phyloP scores from a whole-genome alignment of 2,797 vertebrate species.

The Etheostoma nigrum region DNA sequence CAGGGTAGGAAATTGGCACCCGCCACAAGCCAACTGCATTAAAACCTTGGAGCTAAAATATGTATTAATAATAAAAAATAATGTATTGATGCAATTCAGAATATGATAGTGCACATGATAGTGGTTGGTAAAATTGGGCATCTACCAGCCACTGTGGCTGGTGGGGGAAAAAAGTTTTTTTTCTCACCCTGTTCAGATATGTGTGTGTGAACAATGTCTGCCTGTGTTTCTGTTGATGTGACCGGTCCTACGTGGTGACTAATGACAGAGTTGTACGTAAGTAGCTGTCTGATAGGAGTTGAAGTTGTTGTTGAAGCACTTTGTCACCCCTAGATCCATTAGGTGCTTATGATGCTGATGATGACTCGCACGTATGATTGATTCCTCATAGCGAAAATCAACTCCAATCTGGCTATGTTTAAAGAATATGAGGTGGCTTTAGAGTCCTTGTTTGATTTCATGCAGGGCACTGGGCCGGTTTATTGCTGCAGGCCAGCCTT shows the following conservation, averaged over 20 bases:
- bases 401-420: constrained; percentile 48
- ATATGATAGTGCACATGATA: too few relatives aligned
- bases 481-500: constrained; percentile 32
- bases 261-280: constrained; percentile 43
- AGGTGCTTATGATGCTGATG: constrained; percentile 53
- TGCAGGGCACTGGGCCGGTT: constrained; percentile 11
- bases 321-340: constrained; percentile 59
- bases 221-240: constrained; percentile 32
- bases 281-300: constrained; percentile 40
- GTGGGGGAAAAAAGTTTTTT: too few relatives aligned
- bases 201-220: constrained; percentile 10
- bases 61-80: too few relatives aligned
- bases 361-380: constrained; percentile 65
- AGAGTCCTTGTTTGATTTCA: constrained; percentile 43
- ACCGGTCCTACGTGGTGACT: constrained; percentile 24
- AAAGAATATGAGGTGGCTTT: constrained; percentile 56
- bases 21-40: too few relatives aligned
- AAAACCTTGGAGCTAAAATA: too few relatives aligned
- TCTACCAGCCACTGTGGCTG: too few relatives aligned
- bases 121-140: too few relatives aligned
- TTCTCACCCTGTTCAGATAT: background rate
- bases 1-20: too few relatives aligned
- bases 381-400: constrained; percentile 52
- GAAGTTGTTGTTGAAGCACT: constrained; percentile 49
- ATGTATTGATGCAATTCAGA: too few relatives aligned